Evolutionary conservation across 2,113 vertebrate species (phyloP).

Genomic region (Spilogale gracilis): DNA sequence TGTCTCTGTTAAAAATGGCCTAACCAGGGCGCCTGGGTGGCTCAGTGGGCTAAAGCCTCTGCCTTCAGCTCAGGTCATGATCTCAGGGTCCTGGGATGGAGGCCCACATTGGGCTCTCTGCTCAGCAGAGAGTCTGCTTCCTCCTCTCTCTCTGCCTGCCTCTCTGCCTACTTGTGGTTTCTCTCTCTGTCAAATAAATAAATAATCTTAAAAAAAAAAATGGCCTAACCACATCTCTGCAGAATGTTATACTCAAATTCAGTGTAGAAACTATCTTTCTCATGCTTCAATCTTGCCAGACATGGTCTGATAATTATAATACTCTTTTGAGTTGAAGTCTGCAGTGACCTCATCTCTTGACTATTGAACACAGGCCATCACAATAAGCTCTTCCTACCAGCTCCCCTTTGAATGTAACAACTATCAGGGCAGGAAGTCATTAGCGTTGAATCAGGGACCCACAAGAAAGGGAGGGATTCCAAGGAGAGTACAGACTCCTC

Average conservation of each 20-base stretch:
- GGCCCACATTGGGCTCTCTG: no score
- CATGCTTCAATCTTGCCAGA: background rate
- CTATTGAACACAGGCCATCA: background rate
- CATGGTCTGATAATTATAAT: background rate
- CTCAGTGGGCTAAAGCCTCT: no score
- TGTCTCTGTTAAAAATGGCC: background rate
- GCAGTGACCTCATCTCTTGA: background rate
- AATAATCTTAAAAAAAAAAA: background rate
- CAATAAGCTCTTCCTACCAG: background rate
- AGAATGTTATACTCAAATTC: background rate
- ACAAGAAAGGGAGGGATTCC: background rate
- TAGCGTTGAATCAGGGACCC: background rate
- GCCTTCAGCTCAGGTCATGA: no score
- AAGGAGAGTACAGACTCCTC: background rate
- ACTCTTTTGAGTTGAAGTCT: background rate
- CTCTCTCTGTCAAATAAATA: no score
- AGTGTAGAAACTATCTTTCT: background rate
- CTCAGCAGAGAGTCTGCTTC: no score
- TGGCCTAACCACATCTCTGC: slow-evolving; percentile 36
- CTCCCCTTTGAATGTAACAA: background rate
- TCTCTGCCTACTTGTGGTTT: no score
- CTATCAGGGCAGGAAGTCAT: background rate
- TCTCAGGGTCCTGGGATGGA: no score
- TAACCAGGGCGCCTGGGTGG: background rate
- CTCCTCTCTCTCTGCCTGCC: no score